Percentiles rank a stretch among this genome's conserved stretches.
phyloP scores from a whole-genome alignment of 1,140 invertebrate species.

The Gryon sp. region DNA sequence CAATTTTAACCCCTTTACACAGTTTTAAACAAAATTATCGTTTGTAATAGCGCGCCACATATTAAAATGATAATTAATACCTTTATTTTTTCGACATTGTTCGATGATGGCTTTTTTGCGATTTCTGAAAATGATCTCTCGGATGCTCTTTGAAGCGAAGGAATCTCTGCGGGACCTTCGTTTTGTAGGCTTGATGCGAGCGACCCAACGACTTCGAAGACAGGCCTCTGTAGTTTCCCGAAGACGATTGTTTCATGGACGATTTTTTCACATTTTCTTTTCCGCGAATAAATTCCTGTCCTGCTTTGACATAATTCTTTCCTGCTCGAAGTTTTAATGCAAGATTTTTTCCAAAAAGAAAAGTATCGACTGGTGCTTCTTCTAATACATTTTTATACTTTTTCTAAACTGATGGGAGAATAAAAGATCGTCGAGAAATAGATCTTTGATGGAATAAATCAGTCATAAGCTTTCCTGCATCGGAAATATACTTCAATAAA shows the following conservation, averaged over 20 bases:
- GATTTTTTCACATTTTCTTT: not conserved
- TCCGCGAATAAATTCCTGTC: not conserved
- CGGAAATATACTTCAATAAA: conserved; percentile 1
- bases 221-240: conserved; percentile 9
- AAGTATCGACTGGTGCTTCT: not conserved
- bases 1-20: not conserved
- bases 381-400: conserved; percentile 9
- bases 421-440: not conserved
- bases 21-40: conserved; percentile 9
- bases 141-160: conserved; percentile 6
- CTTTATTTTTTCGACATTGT: conserved; percentile 3
- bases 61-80: not conserved
- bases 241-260: too few species aligned
- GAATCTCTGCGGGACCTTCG: not conserved
- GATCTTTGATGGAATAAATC: not conserved
- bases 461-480: not conserved
- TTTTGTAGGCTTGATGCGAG: not conserved
- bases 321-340: not conserved
- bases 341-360: not conserved
- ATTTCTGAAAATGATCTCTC: not conserved
- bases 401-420: conserved; percentile 2
- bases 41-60: not conserved
- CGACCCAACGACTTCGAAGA: not conserved
- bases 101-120: too few species aligned
- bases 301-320: not conserved